These are phyloP conservation scores for Notarius quadriscutis DNA, from an alignment of 2,113 vertebrate species.

Conservation along the genomic window DNA sequence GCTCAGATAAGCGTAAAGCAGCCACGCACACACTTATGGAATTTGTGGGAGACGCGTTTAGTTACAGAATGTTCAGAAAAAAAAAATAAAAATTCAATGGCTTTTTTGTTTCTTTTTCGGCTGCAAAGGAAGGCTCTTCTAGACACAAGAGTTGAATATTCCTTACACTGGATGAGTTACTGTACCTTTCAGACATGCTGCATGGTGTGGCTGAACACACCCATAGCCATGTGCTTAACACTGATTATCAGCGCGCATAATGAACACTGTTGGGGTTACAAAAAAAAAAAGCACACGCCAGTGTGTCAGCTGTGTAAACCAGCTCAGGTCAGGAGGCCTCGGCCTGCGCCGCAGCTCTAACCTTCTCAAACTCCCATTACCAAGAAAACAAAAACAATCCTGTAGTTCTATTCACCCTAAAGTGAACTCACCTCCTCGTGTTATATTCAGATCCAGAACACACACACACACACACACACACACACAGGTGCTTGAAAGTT, in stretches of 20 bases:
- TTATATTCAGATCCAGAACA: not conserved
- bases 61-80: not conserved
- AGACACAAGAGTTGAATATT: not conserved
- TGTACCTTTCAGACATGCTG: not conserved
- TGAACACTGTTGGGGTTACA: not conserved
- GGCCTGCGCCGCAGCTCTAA: not conserved
- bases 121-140: not conserved
- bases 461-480: no score
- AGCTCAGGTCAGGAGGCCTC: constrained; percentile 20
- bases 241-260: not conserved
- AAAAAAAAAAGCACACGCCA: not conserved
- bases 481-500: no score
- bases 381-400: not conserved
- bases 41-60: not conserved
- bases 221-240: constrained; percentile 6
- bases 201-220: not conserved
- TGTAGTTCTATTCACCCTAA: not conserved
- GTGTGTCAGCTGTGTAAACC: constrained; percentile 41
- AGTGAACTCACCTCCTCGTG: not conserved
- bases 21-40: not conserved
- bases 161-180: not conserved
- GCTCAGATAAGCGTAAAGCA: not conserved
- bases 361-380: not conserved
- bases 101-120: not conserved
- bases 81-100: no score